phyloP scores from a whole-genome alignment of 2,888 invertebrate genomes.

The Tipula confusa region DNA sequence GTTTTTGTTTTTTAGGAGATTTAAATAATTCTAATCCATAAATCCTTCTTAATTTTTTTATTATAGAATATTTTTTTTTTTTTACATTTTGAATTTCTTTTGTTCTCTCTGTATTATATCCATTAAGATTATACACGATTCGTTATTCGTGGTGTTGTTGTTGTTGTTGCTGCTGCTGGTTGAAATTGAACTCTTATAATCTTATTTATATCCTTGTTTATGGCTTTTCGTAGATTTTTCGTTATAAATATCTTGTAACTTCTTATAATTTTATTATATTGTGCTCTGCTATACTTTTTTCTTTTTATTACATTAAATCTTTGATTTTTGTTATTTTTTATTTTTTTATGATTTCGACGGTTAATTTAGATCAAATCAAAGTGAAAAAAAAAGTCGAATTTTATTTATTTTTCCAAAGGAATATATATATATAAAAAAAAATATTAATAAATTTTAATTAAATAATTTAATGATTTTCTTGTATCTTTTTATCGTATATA shows the following conservation, averaged over 20 bases:
- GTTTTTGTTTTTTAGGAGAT: not conserved
- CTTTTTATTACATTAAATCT: not conserved
- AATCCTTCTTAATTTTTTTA: not conserved
- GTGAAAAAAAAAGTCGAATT: not conserved
- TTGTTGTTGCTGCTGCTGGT: too few relatives aligned
- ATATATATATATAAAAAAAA: not conserved
- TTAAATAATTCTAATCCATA: conserved; percentile 20
- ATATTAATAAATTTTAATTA: conserved; percentile 25
- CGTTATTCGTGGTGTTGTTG: not conserved
- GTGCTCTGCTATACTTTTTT: not conserved
- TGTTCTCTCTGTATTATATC: not conserved
- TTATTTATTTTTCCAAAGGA: not conserved
- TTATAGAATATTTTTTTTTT: not conserved
- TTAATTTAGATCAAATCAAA: not conserved
- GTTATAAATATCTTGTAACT: not conserved
- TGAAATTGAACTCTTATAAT: conserved; percentile 25
- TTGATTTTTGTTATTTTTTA: too few relatives aligned
- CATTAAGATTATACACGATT: not conserved
- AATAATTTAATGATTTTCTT: conserved; percentile 20
- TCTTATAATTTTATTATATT: not conserved
- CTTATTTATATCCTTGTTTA: conserved; percentile 20
- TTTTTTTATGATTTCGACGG: not conserved
- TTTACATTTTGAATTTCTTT: not conserved
- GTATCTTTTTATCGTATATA: not conserved
- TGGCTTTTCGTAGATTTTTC: not conserved